Evolutionary conservation across 2,797 vertebrate genomes (phyloP).

Genomic region (Hipposideros larvatus): DNA sequence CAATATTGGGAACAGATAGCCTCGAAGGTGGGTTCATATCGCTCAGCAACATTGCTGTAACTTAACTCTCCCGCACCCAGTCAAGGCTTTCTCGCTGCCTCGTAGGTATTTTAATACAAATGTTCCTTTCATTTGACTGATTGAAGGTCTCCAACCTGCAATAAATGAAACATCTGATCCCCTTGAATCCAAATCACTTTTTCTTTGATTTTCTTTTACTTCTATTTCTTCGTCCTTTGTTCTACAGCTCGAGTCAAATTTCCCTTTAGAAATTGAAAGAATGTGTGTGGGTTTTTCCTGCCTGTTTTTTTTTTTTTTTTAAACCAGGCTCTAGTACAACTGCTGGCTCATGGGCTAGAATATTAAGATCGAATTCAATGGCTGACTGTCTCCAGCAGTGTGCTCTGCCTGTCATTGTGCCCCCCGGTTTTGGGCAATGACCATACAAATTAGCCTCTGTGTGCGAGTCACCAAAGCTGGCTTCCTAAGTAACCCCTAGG

Average conservation of each 20-base stretch:
- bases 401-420: constrained; percentile 76
- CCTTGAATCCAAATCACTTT: constrained; percentile 95
- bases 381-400: constrained; percentile 81
- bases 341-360: constrained; percentile 85
- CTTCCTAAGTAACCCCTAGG: constrained; percentile 81
- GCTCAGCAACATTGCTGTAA: constrained; percentile 90
- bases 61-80: constrained; percentile 88
- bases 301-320: constrained; percentile 37
- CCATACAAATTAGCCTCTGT: constrained; percentile 85
- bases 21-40: constrained; percentile 88
- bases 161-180: constrained; percentile 99
- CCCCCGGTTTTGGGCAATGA: constrained; percentile 57
- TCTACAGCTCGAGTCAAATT: constrained; percentile 92
- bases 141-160: constrained; percentile 94
- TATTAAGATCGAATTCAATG: constrained; percentile 86
- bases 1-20: constrained; percentile 90
- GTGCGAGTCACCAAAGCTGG: constrained; percentile 78
- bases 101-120: constrained; percentile 93
- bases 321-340: constrained; percentile 84
- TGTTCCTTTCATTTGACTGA: constrained; percentile 95
- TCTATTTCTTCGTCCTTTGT: constrained; percentile 93
- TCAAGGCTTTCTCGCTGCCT: constrained; percentile 89
- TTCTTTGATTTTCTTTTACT: constrained; percentile 96
- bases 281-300: constrained; percentile 89
- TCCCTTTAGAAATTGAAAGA: constrained; percentile 93